Percentiles rank a stretch among this genome's conserved stretches.
phyloP scores from a whole-genome alignment of 2,888 invertebrate species.

The Idaea straminata region DNA sequence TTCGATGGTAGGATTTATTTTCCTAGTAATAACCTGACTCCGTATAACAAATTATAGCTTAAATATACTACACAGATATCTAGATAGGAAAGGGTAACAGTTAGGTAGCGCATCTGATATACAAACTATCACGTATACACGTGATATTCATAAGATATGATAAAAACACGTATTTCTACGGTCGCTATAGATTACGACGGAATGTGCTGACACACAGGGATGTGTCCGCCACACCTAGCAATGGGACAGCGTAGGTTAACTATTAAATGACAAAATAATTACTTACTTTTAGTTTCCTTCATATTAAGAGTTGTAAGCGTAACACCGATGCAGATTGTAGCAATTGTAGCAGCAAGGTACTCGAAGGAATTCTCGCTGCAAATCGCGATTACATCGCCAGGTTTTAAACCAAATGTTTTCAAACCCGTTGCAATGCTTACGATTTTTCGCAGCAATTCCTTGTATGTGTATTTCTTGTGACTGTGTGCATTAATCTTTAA shows the following conservation, averaged over 20 bases:
- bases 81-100: too few species aligned
- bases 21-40: too few species aligned
- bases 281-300: conserved; percentile 68
- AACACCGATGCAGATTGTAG: conserved; percentile 58
- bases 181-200: too few species aligned
- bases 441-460: conserved; percentile 64
- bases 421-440: conserved; percentile 74
- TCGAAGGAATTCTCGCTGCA: conserved; percentile 78
- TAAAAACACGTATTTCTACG: too few species aligned
- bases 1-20: too few species aligned
- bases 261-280: neutral
- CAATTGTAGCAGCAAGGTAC: conserved; percentile 67
- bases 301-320: conserved; percentile 76
- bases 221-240: too few species aligned
- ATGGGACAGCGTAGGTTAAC: neutral
- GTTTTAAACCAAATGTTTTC: conserved; percentile 55
- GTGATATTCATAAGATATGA: too few species aligned
- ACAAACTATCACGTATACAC: too few species aligned
- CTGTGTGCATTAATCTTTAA: conserved; percentile 35
- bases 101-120: too few species aligned
- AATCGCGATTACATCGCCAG: conserved; percentile 70
- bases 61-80: too few species aligned
- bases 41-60: too few species aligned
- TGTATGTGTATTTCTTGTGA: conserved; percentile 44
- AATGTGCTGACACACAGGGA: too few species aligned